Conservation (phyloP, 2,797 vertebrate genomes). For the Clarias platycephalus region DNA sequence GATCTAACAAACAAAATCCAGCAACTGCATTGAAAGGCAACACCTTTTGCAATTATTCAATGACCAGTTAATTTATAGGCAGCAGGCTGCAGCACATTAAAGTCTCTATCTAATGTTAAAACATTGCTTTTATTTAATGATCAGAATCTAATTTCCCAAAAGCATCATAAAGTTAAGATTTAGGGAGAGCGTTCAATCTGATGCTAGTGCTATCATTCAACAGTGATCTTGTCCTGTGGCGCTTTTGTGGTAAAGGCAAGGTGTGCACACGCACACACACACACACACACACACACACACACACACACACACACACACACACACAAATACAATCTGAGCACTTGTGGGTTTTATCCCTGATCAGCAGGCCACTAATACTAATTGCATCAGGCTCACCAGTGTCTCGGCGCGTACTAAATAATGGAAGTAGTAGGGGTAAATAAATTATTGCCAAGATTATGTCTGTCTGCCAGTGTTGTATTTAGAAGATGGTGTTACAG, state of each 20-base stretch:
- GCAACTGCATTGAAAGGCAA: background rate
- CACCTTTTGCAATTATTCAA: background rate
- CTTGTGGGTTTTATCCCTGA: slow-evolving; percentile 17
- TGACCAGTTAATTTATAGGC: slow-evolving; percentile 15
- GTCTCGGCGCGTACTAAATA: slow-evolving; percentile 57
- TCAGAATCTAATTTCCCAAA: slow-evolving; percentile 9
- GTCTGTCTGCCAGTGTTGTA: slow-evolving; percentile 58
- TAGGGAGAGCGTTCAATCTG: background rate
- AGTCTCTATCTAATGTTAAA: background rate
- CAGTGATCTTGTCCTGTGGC: background rate
- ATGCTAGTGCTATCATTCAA: background rate
- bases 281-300: background rate
- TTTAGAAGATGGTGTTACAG: slow-evolving; percentile 61
- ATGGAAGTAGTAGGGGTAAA: slow-evolving; percentile 54
- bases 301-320: slow-evolving; percentile 3
- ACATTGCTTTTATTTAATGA: slow-evolving; percentile 21
- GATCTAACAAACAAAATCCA: slow-evolving; percentile 8
- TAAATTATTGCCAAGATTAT: slow-evolving; percentile 61
- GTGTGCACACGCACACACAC: background rate
- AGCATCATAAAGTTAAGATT: slow-evolving; percentile 18
- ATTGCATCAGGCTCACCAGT: slow-evolving; percentile 45
- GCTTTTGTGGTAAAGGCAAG: background rate
- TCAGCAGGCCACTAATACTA: slow-evolving; percentile 39
- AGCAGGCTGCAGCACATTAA: background rate
- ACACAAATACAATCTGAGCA: background rate